phyloP scores from a whole-genome alignment of 2,113 vertebrate genomes.

The Coryphaenoides rupestris region DNA sequence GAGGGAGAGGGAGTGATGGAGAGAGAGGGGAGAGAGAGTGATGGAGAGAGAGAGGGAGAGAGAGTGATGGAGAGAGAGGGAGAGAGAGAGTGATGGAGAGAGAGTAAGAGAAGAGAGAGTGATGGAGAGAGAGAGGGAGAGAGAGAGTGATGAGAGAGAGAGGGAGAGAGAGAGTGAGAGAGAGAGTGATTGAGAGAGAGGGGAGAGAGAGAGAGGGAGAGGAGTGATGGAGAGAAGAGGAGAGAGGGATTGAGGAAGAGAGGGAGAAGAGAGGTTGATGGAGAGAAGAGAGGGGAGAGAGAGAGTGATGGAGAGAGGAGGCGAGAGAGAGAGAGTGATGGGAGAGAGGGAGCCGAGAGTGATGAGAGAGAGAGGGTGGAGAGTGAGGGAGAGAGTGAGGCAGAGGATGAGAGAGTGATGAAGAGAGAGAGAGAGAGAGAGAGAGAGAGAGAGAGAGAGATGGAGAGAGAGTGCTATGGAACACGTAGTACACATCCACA shows the following conservation, averaged over 20 bases:
- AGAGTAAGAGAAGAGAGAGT: too few relatives aligned
- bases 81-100: slow-evolving; percentile 37
- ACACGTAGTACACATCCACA: slow-evolving; percentile 56
- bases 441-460: not conserved
- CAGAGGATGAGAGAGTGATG: slow-evolving; percentile 5
- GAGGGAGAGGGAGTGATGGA: slow-evolving; percentile 14
- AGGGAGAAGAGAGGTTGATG: slow-evolving; percentile 2
- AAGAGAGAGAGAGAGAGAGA: slow-evolving; percentile 16
- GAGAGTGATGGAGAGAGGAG: not conserved
- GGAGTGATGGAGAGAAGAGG: not conserved
- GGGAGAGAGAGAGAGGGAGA: slow-evolving; percentile 21
- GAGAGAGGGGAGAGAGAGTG: not conserved
- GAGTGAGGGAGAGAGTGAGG: slow-evolving; percentile 12
- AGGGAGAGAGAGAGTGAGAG: slow-evolving; percentile 22
- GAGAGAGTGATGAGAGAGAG: not conserved
- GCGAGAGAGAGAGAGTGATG: too few relatives aligned
- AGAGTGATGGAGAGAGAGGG: not conserved
- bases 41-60: slow-evolving; percentile 9
- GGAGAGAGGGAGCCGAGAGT: too few relatives aligned
- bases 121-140: slow-evolving; percentile 23
- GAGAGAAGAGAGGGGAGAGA: too few relatives aligned
- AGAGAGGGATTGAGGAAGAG: slow-evolving; percentile 9
- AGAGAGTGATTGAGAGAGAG: too few relatives aligned
- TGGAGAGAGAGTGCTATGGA: slow-evolving; percentile 32
- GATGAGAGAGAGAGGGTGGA: too few relatives aligned